Percentiles rank a stretch among this genome's conserved stretches.
phyloP scores from a whole-genome alignment of 2,888 invertebrate species.

The Stomorhina lunata region DNA sequence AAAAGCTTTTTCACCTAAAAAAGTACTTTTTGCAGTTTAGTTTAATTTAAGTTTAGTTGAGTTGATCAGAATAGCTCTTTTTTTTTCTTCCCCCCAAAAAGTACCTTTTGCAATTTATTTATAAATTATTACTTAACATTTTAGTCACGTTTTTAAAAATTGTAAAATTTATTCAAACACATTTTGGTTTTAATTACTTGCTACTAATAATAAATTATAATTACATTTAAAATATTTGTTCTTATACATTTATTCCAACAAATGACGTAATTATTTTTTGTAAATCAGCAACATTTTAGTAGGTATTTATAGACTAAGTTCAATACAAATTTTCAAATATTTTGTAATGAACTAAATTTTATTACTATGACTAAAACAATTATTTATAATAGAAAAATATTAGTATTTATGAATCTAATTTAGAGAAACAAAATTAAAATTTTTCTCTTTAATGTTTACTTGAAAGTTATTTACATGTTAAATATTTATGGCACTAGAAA shows the following conservation, averaged over 20 bases:
- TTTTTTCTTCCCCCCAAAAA: too few species aligned
- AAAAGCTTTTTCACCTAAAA: too few species aligned
- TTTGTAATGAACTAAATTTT: neutral
- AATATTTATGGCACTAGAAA: neutral
- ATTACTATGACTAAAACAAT: too few species aligned
- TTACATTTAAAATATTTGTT: neutral
- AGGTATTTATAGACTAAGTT: neutral
- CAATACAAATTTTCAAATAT: constrained; percentile 27
- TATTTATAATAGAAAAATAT: too few species aligned
- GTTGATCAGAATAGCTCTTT: too few species aligned
- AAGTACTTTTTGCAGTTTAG: too few species aligned
- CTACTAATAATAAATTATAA: constrained; percentile 23
- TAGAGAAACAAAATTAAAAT: too few species aligned
- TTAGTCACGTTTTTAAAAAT: constrained; percentile 41
- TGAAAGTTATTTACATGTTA: too few species aligned
- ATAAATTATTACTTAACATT: neutral
- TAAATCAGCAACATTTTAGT: neutral
- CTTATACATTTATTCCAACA: neutral
- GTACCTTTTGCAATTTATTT: too few species aligned
- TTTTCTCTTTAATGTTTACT: too few species aligned
- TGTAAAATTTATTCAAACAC: neutral
- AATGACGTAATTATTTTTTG: constrained; percentile 32
- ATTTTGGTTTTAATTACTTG: constrained; percentile 28
- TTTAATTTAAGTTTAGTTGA: too few species aligned
- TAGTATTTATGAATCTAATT: too few species aligned